phyloP scores from a whole-genome alignment of 2,888 invertebrate species.

The Leptinotarsa juncta region DNA sequence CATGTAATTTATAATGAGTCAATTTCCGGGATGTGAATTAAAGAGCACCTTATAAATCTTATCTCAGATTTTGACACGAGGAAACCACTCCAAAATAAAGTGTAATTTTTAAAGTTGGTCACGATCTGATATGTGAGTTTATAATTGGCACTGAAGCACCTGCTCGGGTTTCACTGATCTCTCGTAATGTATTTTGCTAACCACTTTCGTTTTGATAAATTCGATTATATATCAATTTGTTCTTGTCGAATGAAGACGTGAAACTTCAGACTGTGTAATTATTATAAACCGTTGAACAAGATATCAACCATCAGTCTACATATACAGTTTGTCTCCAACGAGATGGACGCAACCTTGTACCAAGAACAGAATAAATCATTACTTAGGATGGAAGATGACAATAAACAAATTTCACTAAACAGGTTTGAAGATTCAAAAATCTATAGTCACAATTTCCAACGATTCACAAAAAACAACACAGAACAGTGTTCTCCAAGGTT shows the following conservation, averaged over 20 bases:
- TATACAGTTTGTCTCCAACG: too few species aligned
- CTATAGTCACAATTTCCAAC: too few species aligned
- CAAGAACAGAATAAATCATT: too few species aligned
- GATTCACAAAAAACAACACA: too few species aligned
- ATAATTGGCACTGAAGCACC: conserved; percentile 43
- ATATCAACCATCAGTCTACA: too few species aligned
- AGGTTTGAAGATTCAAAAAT: too few species aligned
- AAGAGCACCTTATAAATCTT: conserved; percentile 29
- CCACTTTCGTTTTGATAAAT: conserved; percentile 34
- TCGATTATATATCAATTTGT: conserved; percentile 35
- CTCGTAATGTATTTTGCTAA: conserved; percentile 33
- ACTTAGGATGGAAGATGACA: too few species aligned
- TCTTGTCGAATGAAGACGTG: conserved; percentile 28
- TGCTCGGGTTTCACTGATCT: conserved; percentile 42
- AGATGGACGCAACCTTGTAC: too few species aligned
- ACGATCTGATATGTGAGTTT: conserved; percentile 35
- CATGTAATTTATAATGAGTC: conserved; percentile 10
- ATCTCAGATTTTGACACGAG: conserved; percentile 37
- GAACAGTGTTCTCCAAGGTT: too few species aligned
- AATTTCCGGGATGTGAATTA: conserved; percentile 33
- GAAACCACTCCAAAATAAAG: conserved; percentile 27
- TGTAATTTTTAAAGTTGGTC: conserved; percentile 33
- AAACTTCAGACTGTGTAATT: not conserved
- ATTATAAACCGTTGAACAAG: not conserved
- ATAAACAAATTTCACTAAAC: too few species aligned